phyloP scores from a whole-genome alignment of 2,113 vertebrate species.

The Anas platyrhynchos region DNA sequence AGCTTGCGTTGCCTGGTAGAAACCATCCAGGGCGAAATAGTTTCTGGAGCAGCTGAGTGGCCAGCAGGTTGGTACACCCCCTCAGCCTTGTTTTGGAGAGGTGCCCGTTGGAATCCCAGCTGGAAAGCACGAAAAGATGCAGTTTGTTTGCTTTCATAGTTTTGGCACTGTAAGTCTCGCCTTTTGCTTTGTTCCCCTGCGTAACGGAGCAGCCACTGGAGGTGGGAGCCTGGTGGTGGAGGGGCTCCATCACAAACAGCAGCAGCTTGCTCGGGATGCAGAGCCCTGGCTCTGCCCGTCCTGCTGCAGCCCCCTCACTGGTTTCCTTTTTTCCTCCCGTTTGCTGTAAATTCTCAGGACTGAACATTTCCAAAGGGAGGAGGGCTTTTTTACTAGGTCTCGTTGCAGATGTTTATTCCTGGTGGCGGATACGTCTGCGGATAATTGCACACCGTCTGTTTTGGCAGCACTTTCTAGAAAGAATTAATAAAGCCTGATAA shows the following conservation, averaged over 20 bases:
- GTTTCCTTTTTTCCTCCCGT: neutral
- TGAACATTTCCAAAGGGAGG: neutral
- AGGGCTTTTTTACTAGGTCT: neutral
- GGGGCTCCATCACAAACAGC: rapidly evolving
- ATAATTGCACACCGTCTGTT: conserved; percentile 5
- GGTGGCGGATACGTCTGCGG: neutral
- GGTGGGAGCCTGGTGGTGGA: neutral
- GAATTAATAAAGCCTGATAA: conserved; percentile 34
- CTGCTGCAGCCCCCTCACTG: neutral
- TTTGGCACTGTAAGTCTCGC: rapidly evolving
- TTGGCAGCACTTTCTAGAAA: neutral
- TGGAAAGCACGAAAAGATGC: rapidly evolving
- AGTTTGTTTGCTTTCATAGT: neutral
- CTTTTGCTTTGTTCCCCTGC: neutral
- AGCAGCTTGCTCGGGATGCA: neutral
- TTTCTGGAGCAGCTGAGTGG: neutral
- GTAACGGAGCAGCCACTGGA: neutral
- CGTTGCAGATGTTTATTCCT: neutral
- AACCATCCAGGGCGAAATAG: neutral
- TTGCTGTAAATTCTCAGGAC: neutral
- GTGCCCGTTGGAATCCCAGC: neutral
- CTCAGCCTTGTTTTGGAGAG: neutral
- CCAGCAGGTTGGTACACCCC: neutral
- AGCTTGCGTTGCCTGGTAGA: neutral
- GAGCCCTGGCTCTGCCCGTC: neutral